Base-by-base conservation (phyloP, 2,113 vertebrate genomes). In the Sus scrofa region DNA sequence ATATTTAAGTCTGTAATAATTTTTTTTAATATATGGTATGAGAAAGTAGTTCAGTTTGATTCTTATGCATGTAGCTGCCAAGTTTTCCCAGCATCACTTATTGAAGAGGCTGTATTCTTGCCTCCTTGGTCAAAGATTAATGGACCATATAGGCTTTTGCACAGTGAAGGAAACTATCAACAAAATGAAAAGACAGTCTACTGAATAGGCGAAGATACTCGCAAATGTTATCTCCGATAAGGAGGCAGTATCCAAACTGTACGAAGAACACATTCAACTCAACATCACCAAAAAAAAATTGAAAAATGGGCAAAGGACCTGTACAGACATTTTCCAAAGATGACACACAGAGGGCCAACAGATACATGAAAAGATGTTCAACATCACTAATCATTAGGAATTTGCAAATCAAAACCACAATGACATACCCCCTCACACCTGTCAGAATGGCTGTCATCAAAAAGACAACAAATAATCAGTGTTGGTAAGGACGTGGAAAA, bases 381-480 rank as follows among this genome's bases (percentile, higher is more conserved):
- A 24, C 77, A 81, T 81, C 54, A 37, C 77, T 81, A 15, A 34
- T 37, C 20, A 26, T 26, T 9, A 81, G 77, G 77, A 54, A 79
- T 58, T 79, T 58, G n/a, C 32, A 79, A 14, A 32, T 79, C 77
- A 79, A 58, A 58, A 79, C 32, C 77, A 16, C 54, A 26, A 4
- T 34, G 54, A 79, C 20, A 34, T 58, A 34, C 20, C n/a, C 58
- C 22, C 7, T 79, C 20, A 79, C 20, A 26, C 7, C 77, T 79
- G 77, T 79, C 77, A 79, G 54, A 79, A 58, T 3, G 20, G 54
- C 77, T 9, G 15, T 34, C 52, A 79, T 34, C 32, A 78, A 78
- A 78, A 56, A 78, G 50, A n/a, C 75, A 78, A 78, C 19, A 78
- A 78, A n/a, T 78, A 78, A 14, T 56, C 75, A 78, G 32, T 78